Evolutionary conservation across 2,888 invertebrate genomes (phyloP).

Genomic region (Eledona agricola): DNA sequence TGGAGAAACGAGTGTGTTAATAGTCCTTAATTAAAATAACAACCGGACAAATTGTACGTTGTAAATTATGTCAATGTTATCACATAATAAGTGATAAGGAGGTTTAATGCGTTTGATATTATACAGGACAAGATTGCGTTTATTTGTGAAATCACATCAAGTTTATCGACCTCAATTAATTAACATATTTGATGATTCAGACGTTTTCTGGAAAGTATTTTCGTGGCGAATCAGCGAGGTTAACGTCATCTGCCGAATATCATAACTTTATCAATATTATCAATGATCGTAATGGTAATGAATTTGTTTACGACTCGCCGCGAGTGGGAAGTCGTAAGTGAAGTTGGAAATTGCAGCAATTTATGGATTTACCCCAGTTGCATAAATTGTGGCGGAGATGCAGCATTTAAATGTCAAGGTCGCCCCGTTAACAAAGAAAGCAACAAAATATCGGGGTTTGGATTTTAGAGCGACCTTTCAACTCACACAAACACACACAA

Average conservation of each 20-base stretch:
- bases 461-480: slow-evolving; percentile 18
- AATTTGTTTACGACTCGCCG: no score
- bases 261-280: slow-evolving; percentile 5
- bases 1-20: slow-evolving; percentile 21
- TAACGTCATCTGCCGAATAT: slow-evolving; percentile 8
- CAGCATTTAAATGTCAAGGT: slow-evolving; percentile 37
- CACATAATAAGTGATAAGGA: slow-evolving; percentile 26
- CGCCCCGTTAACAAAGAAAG: slow-evolving; percentile 27
- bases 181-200: slow-evolving; percentile 22
- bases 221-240: slow-evolving; percentile 11
- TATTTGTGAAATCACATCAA: slow-evolving; percentile 18
- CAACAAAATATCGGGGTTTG: no score
- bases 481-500: no score
- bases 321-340: no score
- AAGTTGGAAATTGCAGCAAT: no score
- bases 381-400: slow-evolving; percentile 19
- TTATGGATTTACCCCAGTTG: slow-evolving; percentile 15
- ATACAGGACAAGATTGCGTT: slow-evolving; percentile 10
- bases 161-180: slow-evolving; percentile 22
- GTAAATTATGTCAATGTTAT: slow-evolving; percentile 37
- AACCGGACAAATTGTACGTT: slow-evolving; percentile 28
- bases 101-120: slow-evolving; percentile 8
- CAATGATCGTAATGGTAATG: no score
- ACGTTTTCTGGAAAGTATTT: slow-evolving; percentile 15
- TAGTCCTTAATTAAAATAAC: slow-evolving; percentile 23